Evolutionary conservation across 1,140 invertebrate genomes (phyloP).

Genomic region (Aphelenchoides fujianensis): DNA sequence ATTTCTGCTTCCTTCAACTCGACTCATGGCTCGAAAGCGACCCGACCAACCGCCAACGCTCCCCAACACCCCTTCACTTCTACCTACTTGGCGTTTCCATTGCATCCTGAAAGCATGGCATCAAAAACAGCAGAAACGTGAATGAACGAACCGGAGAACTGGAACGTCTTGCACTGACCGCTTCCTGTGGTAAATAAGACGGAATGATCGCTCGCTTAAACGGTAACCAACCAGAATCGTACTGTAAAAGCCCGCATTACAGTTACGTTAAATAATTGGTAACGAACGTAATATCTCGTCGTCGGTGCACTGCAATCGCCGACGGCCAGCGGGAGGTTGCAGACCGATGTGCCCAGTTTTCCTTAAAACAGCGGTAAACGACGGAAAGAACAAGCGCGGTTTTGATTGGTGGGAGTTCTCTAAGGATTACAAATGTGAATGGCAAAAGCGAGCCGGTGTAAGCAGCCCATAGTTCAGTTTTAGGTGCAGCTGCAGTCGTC

Average conservation of each 20-base stretch:
- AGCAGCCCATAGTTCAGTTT: too few relatives aligned
- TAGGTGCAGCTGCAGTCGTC: too few relatives aligned
- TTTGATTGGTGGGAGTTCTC: background rate
- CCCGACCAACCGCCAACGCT: too few relatives aligned
- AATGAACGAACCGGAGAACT: slow-evolving; percentile 24
- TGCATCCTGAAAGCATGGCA: background rate
- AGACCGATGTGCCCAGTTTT: slow-evolving; percentile 34
- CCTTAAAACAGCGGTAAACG: slow-evolving; percentile 1
- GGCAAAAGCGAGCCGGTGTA: too few relatives aligned
- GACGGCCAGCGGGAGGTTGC: slow-evolving; percentile 39
- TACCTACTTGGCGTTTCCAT: too few relatives aligned
- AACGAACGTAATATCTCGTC: slow-evolving; percentile 38
- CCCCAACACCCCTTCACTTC: too few relatives aligned
- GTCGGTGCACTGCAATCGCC: slow-evolving; percentile 44
- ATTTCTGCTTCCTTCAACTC: background rate
- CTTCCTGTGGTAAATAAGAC: slow-evolving; percentile 38
- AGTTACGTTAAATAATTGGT: background rate
- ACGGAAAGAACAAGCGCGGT: background rate
- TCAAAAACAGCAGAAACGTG: background rate
- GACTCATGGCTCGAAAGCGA: background rate
- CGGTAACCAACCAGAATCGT: background rate
- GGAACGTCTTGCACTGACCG: slow-evolving; percentile 48
- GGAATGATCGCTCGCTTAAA: background rate
- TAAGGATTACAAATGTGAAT: too few relatives aligned
- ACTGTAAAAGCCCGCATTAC: background rate